These are phyloP conservation scores for Entomobrya multifasciata DNA, from an alignment of 2,888 invertebrate species.

Conservation along the genomic window DNA sequence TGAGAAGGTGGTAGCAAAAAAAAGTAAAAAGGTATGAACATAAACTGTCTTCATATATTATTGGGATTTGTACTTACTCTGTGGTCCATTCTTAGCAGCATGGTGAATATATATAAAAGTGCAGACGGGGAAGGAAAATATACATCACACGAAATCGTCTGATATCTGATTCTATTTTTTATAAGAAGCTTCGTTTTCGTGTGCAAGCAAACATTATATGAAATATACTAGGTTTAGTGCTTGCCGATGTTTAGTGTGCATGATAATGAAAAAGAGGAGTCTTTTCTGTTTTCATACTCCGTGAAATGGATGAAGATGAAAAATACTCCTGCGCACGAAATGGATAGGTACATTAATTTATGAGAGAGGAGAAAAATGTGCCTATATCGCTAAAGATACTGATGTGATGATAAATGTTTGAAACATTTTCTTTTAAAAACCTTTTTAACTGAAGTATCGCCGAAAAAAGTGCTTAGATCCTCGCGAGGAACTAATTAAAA, in stretches of 20 bases:
- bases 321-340: conserved; percentile 70
- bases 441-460: conserved; percentile 21
- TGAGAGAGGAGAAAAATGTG: conserved; percentile 13
- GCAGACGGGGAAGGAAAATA: conserved; percentile 23
- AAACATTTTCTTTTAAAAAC: conserved; percentile 21
- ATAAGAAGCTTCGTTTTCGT: conserved; percentile 27
- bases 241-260: conserved; percentile 71
- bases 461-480: neutral
- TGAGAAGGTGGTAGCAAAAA: too few relatives aligned
- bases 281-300: conserved; percentile 68
- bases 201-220: too few relatives aligned
- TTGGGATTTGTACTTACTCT: conserved; percentile 6
- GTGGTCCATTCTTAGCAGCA: conserved; percentile 6
- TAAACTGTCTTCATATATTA: neutral
- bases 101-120: conserved; percentile 29
- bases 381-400: too few relatives aligned
- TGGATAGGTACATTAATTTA: conserved; percentile 36
- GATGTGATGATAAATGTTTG: neutral
- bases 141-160: conserved; percentile 64
- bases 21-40: too few relatives aligned
- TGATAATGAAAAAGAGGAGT: conserved; percentile 60
- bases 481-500: neutral
- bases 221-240: conserved; percentile 70
- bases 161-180: conserved; percentile 70
- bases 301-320: conserved; percentile 71